Base-by-base conservation (phyloP, 2,113 vertebrate genomes). In the Petrocephalus zakoni region DNA sequence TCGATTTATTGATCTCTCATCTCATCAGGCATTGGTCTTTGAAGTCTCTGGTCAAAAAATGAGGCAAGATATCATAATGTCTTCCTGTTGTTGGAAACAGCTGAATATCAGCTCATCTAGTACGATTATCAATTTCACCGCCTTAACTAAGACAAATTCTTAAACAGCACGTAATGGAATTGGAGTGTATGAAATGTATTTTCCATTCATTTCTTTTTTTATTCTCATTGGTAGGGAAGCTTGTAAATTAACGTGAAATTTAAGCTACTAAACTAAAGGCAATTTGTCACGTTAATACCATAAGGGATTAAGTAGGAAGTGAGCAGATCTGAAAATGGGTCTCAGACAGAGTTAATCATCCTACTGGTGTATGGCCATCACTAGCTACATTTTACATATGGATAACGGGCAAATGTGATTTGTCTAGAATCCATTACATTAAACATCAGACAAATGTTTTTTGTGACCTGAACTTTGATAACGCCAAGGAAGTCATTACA, bases 211-310 rank as follows among this genome's bases (percentile, higher is more conserved):
- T 29, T 5, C 87, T 4, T 4, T 51, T 64, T 52, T 87, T 86
- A 15, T 6, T 78, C 34, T 89, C 82, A 89, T 87, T 92, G 13
- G 25, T 85, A 89, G 78, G 51, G 68, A 82, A 81, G 85, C 72
- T 89, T 29, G 13, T 25, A 89, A 91, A 87, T 83, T 90, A 92
- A 90, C 88, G 90, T 86, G 89, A 93, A 91, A 92, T 90, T 92
- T 89, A 34, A 58, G 90, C 88, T 89, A 64, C 87, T 90, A 84
- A 87, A 91, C 86, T 83, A 51, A 55, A 53, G 75, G 78, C 85
- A 90, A 92, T 95, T 93, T 56, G 92, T 95, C 94, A 93, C 89
- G 88, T 90, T 93, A 91, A 92, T 89, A 91, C 85, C 89, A 90
- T 90, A 90, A 89, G 87, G 92, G 90, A 92, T 81, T 88, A 91